These are phyloP conservation scores for Amblyopsis rosae DNA, from an alignment of 2,113 vertebrate genomes.

Conservation along the genomic window DNA sequence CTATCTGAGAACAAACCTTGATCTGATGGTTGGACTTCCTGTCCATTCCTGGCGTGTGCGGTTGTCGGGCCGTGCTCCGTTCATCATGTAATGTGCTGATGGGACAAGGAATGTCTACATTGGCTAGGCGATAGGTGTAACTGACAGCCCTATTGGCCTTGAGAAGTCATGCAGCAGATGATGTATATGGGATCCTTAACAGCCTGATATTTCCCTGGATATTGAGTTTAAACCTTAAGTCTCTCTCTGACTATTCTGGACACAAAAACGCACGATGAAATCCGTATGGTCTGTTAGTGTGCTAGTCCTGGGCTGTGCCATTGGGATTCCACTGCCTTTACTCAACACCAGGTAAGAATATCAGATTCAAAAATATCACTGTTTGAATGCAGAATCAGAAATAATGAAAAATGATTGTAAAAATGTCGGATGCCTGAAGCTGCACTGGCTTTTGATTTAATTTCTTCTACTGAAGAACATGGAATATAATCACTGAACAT, in stretches of 20 bases:
- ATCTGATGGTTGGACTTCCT: not conserved
- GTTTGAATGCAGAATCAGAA: not conserved
- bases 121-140: not conserved
- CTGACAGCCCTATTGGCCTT: not conserved
- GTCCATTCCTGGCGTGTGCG: not conserved
- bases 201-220: not conserved
- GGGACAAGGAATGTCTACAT: not conserved
- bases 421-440: too few species aligned
- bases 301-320: constrained; percentile 22
- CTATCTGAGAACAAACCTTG: constrained; percentile 9
- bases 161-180: not conserved
- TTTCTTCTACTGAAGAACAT: too few species aligned
- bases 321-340: constrained; percentile 7
- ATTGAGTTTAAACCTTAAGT: too few species aligned
- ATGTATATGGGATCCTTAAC: constrained; percentile 1
- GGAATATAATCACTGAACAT: too few species aligned
- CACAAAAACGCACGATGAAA: constrained; percentile 7
- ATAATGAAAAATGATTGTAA: too few species aligned
- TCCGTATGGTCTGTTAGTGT: constrained; percentile 19
- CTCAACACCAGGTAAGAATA: constrained; percentile 6
- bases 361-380: not conserved
- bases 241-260: not conserved
- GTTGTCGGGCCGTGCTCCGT: not conserved
- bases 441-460: too few species aligned
- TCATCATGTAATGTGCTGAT: not conserved